Conservation (phyloP, 2,888 invertebrate species). For the Pandemis heparana region DNA sequence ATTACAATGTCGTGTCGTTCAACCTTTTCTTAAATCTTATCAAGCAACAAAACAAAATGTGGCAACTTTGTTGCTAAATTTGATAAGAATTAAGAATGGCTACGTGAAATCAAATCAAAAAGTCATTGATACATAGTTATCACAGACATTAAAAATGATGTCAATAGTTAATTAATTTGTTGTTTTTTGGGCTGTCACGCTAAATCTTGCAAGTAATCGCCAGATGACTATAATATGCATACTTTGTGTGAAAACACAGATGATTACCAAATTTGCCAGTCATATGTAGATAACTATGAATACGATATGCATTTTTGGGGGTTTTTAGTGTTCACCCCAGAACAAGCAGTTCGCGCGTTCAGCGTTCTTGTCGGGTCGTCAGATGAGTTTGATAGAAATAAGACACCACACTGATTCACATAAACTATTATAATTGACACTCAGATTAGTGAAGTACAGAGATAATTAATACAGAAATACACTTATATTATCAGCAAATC, state of each 20-base stretch:
- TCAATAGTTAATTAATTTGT: background rate
- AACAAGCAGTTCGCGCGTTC: no score
- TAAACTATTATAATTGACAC: no score
- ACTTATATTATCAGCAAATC: no score
- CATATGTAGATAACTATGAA: background rate
- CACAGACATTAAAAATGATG: background rate
- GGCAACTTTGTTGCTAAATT: background rate
- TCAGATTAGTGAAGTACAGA: no score
- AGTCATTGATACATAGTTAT: background rate
- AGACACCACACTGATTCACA: no score
- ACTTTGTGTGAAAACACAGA: background rate
- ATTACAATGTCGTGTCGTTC: no score
- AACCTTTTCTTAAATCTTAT: background rate
- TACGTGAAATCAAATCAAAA: background rate
- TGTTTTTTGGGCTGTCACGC: background rate
- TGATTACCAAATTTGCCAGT: background rate
- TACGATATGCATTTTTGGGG: background rate
- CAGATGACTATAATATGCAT: background rate
- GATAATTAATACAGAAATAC: no score
- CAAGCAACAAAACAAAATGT: background rate
- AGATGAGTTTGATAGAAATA: no score
- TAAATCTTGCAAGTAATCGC: background rate
- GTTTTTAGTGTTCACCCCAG: no score
- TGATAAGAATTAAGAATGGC: background rate
- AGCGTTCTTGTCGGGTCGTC: no score